Evolutionary conservation across 2,888 invertebrate species (phyloP).

Genomic region (Microctonus brassicae): DNA sequence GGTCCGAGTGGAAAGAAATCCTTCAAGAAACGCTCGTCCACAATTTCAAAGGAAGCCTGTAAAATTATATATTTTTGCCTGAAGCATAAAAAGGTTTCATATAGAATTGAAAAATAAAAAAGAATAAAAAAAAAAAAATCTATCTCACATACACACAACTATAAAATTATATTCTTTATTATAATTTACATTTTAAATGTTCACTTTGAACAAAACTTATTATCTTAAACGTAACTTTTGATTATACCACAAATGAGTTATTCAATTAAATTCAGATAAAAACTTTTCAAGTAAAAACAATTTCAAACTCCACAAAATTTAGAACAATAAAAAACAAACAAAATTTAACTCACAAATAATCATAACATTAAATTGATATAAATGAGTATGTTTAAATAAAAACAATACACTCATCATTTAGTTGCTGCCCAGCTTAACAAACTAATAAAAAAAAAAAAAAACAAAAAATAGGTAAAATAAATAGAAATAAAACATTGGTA

Average conservation of each 20-base stretch:
- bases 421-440: too few relatives aligned
- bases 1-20: constrained; percentile 21
- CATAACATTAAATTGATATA: too few relatives aligned
- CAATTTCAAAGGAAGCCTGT: constrained; percentile 35
- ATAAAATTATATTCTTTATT: too few relatives aligned
- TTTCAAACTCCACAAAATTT: not conserved
- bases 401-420: too few relatives aligned
- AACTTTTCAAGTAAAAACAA: not conserved
- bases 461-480: too few relatives aligned
- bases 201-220: too few relatives aligned
- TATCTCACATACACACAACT: too few relatives aligned
- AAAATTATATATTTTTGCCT: constrained; percentile 29
- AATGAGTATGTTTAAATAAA: too few relatives aligned
- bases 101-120: constrained; percentile 25
- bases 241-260: not conserved
- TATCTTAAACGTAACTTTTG: not conserved
- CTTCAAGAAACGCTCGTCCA: constrained; percentile 21
- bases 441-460: constrained; percentile 15
- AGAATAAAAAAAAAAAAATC: not conserved
- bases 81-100: constrained; percentile 28
- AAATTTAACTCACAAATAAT: not conserved
- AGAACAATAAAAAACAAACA: not conserved
- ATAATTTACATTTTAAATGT: not conserved
- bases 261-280: not conserved
- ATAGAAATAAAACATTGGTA: too few relatives aligned